These are phyloP conservation scores for Axea sp. DNA, from an alignment of 2,888 invertebrate genomes.

Conservation along the genomic window DNA sequence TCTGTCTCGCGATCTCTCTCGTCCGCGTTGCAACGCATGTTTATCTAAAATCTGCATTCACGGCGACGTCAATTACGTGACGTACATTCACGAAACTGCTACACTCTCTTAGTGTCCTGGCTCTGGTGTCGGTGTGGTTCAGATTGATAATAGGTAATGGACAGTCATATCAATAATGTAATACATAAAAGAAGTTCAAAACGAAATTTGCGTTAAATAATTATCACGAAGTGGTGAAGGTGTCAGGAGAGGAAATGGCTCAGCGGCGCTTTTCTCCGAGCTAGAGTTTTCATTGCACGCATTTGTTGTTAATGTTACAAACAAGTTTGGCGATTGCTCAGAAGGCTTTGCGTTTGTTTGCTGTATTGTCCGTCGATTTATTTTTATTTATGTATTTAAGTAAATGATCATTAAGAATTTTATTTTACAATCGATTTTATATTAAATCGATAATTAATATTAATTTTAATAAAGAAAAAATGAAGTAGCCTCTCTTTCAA, in stretches of 20 bases:
- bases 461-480: too few relatives aligned
- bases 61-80: conserved; percentile 74
- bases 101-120: conserved; percentile 78
- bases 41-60: conserved; percentile 72
- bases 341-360: conserved; percentile 62
- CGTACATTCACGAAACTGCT: conserved; percentile 72
- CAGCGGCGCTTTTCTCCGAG: conserved; percentile 74
- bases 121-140: conserved; percentile 79
- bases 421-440: too few relatives aligned
- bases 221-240: conserved; percentile 67
- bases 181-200: conserved; percentile 72
- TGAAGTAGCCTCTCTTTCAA: too few relatives aligned
- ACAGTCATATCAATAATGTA: conserved; percentile 74
- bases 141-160: conserved; percentile 67
- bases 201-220: conserved; percentile 69
- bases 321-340: conserved; percentile 72
- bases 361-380: conserved; percentile 70
- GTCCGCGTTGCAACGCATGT: conserved; percentile 36
- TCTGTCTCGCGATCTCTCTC: conserved; percentile 66
- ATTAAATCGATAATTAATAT: too few relatives aligned
- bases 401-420: too few relatives aligned
- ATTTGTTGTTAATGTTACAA: conserved; percentile 71
- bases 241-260: conserved; percentile 71
- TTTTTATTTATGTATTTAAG: too few relatives aligned
- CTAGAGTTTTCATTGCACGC: conserved; percentile 68